phyloP scores from a whole-genome alignment of 1,140 invertebrate species.

The Diprion similis region DNA sequence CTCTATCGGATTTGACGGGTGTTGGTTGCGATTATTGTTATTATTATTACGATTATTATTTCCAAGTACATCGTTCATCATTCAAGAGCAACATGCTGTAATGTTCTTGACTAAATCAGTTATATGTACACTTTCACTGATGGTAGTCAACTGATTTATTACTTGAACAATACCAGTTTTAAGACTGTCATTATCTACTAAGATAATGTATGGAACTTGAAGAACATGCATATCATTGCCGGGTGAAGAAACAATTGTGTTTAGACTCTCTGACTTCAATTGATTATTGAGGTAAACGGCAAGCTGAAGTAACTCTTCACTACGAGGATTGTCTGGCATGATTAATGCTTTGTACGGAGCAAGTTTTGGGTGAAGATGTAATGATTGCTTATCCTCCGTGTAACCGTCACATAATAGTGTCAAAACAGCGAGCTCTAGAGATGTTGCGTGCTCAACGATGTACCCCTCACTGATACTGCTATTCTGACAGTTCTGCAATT shows the following conservation, averaged over 20 bases:
- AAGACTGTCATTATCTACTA: conserved; percentile 70
- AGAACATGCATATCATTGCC: conserved; percentile 41
- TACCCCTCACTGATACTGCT: conserved; percentile 40
- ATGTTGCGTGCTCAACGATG: conserved; percentile 63
- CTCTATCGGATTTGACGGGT: too few species aligned
- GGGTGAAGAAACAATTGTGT: conserved; percentile 43
- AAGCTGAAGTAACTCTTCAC: conserved; percentile 49
- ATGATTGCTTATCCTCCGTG: conserved; percentile 47
- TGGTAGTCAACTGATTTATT: conserved; percentile 75
- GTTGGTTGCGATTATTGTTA: too few species aligned
- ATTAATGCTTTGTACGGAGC: conserved; percentile 76
- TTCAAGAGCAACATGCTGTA: conserved; percentile 2
- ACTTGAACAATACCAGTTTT: conserved; percentile 76
- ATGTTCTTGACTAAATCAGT: conserved; percentile 59
- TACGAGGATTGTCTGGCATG: conserved; percentile 29
- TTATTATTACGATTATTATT: too few species aligned
- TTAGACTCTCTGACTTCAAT: conserved; percentile 49
- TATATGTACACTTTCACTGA: conserved; percentile 63
- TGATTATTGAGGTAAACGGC: conserved; percentile 55
- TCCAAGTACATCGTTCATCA: background rate
- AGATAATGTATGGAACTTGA: conserved; percentile 73
- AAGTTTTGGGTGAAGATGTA: conserved; percentile 74
- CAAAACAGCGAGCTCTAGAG: conserved; percentile 66
- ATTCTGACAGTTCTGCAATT: conserved; percentile 32
- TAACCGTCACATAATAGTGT: conserved; percentile 70